phyloP scores from a whole-genome alignment of 2,797 vertebrate genomes.

The Remorina albescens region DNA sequence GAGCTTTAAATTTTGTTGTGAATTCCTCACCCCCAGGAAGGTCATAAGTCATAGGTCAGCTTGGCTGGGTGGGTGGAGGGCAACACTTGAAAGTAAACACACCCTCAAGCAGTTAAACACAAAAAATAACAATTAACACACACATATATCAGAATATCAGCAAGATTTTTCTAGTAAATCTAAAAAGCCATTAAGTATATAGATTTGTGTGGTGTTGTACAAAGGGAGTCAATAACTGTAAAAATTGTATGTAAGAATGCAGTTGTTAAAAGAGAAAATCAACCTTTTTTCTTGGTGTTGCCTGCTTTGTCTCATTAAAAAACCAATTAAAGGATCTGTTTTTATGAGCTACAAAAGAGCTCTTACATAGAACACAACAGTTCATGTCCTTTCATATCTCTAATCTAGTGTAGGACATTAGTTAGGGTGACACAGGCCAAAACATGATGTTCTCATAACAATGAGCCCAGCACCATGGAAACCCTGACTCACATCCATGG shows the following conservation, averaged over 20 bases:
- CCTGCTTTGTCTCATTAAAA: slow-evolving; percentile 87
- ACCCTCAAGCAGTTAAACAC: slow-evolving; percentile 46
- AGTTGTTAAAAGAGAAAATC: slow-evolving; percentile 83
- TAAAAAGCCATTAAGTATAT: slow-evolving; percentile 87
- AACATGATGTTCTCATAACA: slow-evolving; percentile 58
- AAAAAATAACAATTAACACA: slow-evolving; percentile 53
- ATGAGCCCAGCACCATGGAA: slow-evolving; percentile 56
- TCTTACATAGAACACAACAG: slow-evolving; percentile 23
- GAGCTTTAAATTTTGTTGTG: slow-evolving; percentile 85
- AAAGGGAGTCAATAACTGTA: slow-evolving; percentile 86
- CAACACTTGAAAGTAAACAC: slow-evolving; percentile 69
- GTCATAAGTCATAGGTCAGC: slow-evolving; percentile 79
- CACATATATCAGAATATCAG: slow-evolving; percentile 58
- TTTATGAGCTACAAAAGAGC: slow-evolving; percentile 73
- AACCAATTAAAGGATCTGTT: slow-evolving; percentile 78
- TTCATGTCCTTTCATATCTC: slow-evolving; percentile 36
- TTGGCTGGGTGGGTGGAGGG: slow-evolving; percentile 62
- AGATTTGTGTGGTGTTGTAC: slow-evolving; percentile 87
- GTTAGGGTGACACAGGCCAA: slow-evolving; percentile 10
- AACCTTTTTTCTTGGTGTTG: slow-evolving; percentile 83
- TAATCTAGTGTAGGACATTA: slow-evolving; percentile 36
- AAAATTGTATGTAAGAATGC: slow-evolving; percentile 88
- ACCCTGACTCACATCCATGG: slow-evolving; percentile 64
- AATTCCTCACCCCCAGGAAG: slow-evolving; percentile 81
- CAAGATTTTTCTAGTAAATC: slow-evolving; percentile 72